Evolutionary conservation across 2,797 vertebrate species (phyloP), one percentile per base, ranked within the genome.

Genomic region (Taenioides sp.): DNA sequence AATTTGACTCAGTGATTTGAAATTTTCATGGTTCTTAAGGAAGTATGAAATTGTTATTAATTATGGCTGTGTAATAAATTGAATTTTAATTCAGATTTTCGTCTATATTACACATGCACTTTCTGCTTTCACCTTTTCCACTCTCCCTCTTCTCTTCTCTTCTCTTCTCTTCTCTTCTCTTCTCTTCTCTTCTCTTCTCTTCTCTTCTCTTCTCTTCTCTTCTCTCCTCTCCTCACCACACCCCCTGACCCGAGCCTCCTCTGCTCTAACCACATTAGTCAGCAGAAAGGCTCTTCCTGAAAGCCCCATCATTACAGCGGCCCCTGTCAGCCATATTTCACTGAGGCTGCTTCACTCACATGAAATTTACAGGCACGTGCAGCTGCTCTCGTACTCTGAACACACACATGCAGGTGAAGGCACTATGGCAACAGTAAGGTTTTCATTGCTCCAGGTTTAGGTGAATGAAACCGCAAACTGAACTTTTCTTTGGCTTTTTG

Each of bases 211-310:
- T 27, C 25, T 27, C 25, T 5, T 31, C 28, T 31, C 28, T 31
- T 10, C 1, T 37, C 47, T 64, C 34, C 43, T 47, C 49, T 50
- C n/a, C 61, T 25, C 25, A 65, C 68, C 62, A 31, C 55, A 0
- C 52, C 80, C 67, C 2, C 71, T 67, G 27, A 80, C 72, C 69
- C 72, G 57, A 77, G 23, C 75, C 69, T 73, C 58, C 47, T 20
- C 74, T 18, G 31, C 60, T 34, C 60, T n/a, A 62, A 54, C 79
- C 7, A 49, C 75, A 78, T 84, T 84, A 83, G 65, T 87, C 77
- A 80, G 77, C 79, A 74, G 65, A 77, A 70, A 34, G 69, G 69
- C 0, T 18, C 66, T 78, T 71, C 66, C 74, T 76, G 76, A 82
- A 61, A 71, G 68, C 71, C 77, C 76, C 69, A 3, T 62, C 72